phyloP scores from a whole-genome alignment of 2,113 vertebrate genomes.

The Cebus imitator region DNA sequence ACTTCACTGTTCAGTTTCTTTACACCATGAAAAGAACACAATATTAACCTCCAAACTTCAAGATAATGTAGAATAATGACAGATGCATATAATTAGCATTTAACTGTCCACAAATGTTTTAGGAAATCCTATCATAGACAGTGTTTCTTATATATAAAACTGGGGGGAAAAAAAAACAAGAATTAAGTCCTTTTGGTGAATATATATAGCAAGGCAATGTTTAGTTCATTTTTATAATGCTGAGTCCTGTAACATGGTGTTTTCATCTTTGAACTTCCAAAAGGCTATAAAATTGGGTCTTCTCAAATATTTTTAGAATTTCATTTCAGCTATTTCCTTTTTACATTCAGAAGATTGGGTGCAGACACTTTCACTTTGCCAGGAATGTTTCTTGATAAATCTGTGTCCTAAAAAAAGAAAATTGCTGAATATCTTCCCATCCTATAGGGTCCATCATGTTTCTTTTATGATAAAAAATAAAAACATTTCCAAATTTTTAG shows the following conservation, averaged over 20 bases:
- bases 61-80: constrained; percentile 53
- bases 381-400: constrained; percentile 96
- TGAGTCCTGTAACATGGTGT: constrained; percentile 24
- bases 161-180: not conserved
- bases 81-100: constrained; percentile 49
- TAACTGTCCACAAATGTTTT: constrained; percentile 55
- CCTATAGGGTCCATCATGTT: not conserved
- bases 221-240: constrained; percentile 54
- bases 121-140: constrained; percentile 45
- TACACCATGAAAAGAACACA: constrained; percentile 53
- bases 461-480: constrained; percentile 8
- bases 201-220: constrained; percentile 62
- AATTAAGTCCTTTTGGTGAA: constrained; percentile 60
- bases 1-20: constrained; percentile 22
- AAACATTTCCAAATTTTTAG: constrained; percentile 22
- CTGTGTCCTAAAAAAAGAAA: constrained; percentile 89
- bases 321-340: constrained; percentile 90
- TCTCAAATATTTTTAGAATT: constrained; percentile 45
- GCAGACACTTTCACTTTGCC: constrained; percentile 99
- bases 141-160: constrained; percentile 65
- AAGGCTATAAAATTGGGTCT: constrained; percentile 57
- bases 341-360: constrained; percentile 92
- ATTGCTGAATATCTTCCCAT: constrained; percentile 29
- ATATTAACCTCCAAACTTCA: constrained; percentile 38
- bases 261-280: constrained; percentile 61